phyloP scores from a whole-genome alignment of 1,140 invertebrate species.

The Pemphigus obesinymphae region DNA sequence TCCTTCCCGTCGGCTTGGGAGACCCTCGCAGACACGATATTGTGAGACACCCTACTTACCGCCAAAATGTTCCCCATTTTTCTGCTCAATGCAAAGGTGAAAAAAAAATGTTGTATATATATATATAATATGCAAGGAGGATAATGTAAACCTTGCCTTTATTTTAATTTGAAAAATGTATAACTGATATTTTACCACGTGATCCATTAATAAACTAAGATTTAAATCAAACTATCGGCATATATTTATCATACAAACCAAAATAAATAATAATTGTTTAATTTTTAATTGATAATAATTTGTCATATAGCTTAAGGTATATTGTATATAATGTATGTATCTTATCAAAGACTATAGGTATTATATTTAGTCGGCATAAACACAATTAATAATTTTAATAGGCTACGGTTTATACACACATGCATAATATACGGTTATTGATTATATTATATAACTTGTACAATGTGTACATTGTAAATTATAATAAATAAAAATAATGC shows the following conservation, averaged over 20 bases:
- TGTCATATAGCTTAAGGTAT: no score
- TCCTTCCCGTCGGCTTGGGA: constrained; percentile 2
- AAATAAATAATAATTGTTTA: neutral
- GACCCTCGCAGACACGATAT: neutral
- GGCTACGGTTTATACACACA: no score
- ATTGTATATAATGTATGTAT: no score
- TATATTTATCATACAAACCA: neutral
- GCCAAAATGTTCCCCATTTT: constrained; percentile 25
- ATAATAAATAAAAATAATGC: neutral
- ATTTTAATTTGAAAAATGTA: neutral
- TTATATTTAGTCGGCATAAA: no score
- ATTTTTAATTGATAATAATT: neutral
- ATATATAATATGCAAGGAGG: neutral
- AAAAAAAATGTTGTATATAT: neutral
- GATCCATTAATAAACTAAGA: neutral
- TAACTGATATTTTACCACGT: neutral
- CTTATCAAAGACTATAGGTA: no score
- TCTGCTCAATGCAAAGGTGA: neutral
- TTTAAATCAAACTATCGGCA: neutral
- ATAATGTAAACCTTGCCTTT: neutral
- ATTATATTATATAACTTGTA: no score
- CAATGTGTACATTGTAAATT: no score
- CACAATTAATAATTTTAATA: no score
- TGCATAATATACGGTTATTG: no score
- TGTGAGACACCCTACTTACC: constrained; percentile 12